Evolutionary conservation across 2,888 invertebrate species (phyloP).

Genomic region (Salticus scenicus): DNA sequence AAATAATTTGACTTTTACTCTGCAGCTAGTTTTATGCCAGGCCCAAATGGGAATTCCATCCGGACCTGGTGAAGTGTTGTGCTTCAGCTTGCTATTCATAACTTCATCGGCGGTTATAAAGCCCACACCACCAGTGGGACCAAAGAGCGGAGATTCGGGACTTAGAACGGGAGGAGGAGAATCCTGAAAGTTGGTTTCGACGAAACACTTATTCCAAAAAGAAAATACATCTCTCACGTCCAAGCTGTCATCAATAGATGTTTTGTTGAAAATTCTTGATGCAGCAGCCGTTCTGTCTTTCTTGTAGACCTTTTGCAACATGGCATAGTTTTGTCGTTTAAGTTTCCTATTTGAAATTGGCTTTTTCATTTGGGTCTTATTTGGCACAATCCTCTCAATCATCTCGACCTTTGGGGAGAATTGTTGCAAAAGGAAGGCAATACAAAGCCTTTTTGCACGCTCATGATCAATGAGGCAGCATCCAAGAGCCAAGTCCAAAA

Average conservation of each 20-base stretch:
- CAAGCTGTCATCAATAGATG: background rate
- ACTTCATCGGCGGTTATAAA: background rate
- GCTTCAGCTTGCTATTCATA: no score
- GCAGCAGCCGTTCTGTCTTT: background rate
- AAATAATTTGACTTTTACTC: background rate
- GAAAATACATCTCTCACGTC: background rate
- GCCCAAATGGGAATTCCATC: no score
- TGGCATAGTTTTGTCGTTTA: background rate
- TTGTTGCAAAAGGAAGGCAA: no score
- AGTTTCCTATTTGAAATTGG: background rate
- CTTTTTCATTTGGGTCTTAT: no score
- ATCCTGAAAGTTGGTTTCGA: background rate
- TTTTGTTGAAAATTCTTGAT: background rate
- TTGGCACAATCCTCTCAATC: no score
- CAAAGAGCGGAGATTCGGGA: no score
- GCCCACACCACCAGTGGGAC: background rate
- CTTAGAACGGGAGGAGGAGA: background rate
- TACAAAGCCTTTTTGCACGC: no score
- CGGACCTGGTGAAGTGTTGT: background rate
- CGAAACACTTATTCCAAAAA: background rate
- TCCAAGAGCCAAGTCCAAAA: no score
- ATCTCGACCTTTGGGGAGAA: no score
- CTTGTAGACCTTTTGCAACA: background rate
- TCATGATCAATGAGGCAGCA: no score
- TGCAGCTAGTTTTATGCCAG: background rate